Conservation (phyloP, 2,113 vertebrate species). For the Pseudonaja textilis region DNA sequence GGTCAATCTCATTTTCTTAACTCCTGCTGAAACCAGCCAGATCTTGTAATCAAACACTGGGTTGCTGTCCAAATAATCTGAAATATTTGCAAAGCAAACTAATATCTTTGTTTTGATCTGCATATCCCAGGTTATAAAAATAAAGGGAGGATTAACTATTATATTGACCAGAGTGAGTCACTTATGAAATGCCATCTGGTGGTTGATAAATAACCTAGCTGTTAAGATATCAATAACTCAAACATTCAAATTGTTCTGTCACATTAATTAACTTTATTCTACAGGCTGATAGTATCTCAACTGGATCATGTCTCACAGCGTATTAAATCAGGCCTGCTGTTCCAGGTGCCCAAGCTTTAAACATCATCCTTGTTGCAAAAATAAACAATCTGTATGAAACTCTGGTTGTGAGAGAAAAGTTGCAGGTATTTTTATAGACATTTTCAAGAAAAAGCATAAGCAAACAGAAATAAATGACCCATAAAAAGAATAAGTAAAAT, state of each 20-base stretch:
- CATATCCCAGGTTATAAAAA: not conserved
- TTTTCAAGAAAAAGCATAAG: not conserved
- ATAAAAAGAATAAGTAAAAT: not conserved
- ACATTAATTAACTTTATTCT: not conserved
- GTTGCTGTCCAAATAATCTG: not conserved
- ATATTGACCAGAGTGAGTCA: not conserved
- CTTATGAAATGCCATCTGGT: not conserved
- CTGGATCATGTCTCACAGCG: not conserved
- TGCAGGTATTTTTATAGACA: not conserved
- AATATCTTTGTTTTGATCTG: not conserved
- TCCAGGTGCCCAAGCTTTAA: not conserved
- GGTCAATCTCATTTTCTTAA: not conserved
- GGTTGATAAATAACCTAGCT: not conserved
- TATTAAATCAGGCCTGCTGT: not conserved
- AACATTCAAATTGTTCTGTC: not conserved
- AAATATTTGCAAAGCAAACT: not conserved
- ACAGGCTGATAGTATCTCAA: not conserved
- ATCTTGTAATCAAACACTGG: not conserved
- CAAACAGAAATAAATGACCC: not conserved
- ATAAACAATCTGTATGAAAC: not conserved
- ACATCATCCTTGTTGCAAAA: not conserved
- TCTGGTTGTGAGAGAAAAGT: not conserved
- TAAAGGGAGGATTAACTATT: not conserved
- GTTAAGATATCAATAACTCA: not conserved
- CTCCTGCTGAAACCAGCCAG: not conserved